Base-by-base conservation (phyloP, 2,113 vertebrate species). In the Enhydra lutris region DNA sequence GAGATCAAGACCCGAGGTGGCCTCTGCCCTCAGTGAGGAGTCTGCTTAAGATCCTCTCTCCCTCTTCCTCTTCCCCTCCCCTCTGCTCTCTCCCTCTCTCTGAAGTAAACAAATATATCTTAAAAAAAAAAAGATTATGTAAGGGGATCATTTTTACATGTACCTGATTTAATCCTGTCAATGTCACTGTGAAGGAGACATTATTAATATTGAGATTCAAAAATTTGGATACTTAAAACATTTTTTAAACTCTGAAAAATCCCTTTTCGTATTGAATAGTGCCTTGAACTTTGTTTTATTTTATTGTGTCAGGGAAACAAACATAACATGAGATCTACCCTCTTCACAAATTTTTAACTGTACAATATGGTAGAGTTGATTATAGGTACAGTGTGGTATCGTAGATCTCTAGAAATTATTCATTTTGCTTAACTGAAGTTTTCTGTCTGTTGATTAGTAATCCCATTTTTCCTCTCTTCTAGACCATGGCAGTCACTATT, bases 141-240 rank as follows among this genome's bases (percentile, higher is more conserved):
- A 85, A n/a, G 21, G 17, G 50, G 17, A 90, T 85, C 42, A 85
- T 57, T 86, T 96, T 36, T 65, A 52, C 18, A 36, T 55, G 52
- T 55, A 55, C 5, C 52, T 55, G 52, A 55, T 55, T 55, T 55
- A 55, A 78, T 76, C 59, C 39, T 84, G 9, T n/a, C 39, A 67
- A 39, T 59, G 21, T 80, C 24, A 59, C 20, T 31, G 17, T 21
- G 55, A 85, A 78, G n/a, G 34, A 67, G 92, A 21, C 12, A 42
- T 79, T 63, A 88, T 71, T 87, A 52, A 96, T 63, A 88, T 71
- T 88, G 42, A 96, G 31, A 94, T 45, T 84, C 42, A 89, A 71
- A 83, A 26, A 20, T 26, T 7, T 74, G 24, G 18, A 7, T 67
- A 42, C 79, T 15, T 36, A 47, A 34, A 39, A 61, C 36, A 20